Base-by-base conservation (phyloP, 1,140 invertebrate genomes). In the Bombus picipes region DNA sequence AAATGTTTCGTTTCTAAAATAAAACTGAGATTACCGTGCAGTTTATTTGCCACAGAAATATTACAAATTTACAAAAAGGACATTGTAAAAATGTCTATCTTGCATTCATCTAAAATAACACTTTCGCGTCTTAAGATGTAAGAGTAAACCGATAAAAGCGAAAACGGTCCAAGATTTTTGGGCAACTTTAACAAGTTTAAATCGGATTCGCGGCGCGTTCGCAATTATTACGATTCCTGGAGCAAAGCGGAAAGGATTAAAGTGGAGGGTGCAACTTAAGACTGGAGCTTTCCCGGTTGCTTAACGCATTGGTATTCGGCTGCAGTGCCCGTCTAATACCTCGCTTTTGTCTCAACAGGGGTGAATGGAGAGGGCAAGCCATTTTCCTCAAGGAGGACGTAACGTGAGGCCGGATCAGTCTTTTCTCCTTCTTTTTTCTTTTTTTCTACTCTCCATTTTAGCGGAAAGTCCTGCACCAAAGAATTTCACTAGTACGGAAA, bases 231-330 rank as follows among this genome's bases (percentile, higher is more conserved):
- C 34, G n/a, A 47, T 62, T 80, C 41, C 4, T 43, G 22, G n/a
- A 32, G 15, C 22, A 34, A 59, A 68, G n/a, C 68, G 3, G 28
- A 12, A 28, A 59, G 71, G 70, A 85, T 66, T 81, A 68, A 74
- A 85, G 57, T 34, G 32, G 75, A 76, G 37, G 37, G 75, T 66
- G 73, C 76, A 68, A 81, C 87, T 90, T 87, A 87, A 86, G 89
- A n/a, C 28, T n/a, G 12, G 32, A 59, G 47, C 53, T 76, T 85
- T n/a, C 47, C 57, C 47, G 43, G 82, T 87, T 68, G 75, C 59
- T 78, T 73, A 73, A 66, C 62, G 70, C 71, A 93, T 93, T 93
- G 89, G 91, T 92, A 93, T 94, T 93, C 93, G 79, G 39, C 62
- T n/a, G 41, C 81, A 86, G 88, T 81, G 83, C 87, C 82, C 87